Percentiles rank a stretch among this genome's conserved stretches.
Conservation (phyloP, 1,140 invertebrate genomes). For the Oreohelix idahoensis region DNA sequence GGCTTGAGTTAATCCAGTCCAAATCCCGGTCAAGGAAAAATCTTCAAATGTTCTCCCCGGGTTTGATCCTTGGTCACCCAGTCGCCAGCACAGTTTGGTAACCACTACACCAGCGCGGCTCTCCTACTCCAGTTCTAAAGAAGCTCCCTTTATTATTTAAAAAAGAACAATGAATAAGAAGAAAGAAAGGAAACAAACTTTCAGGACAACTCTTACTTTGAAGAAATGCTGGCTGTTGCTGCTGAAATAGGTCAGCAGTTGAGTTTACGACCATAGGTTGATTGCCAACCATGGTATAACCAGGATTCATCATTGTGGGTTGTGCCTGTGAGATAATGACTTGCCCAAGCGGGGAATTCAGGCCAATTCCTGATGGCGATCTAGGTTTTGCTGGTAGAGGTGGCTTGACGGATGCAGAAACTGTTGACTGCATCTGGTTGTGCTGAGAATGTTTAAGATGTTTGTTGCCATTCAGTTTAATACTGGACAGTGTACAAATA, state of each 20-base stretch:
- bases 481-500: too few species aligned
- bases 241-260: neutral
- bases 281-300: neutral
- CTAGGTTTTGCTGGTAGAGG: slow-evolving; percentile 35
- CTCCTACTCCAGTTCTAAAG: too few species aligned
- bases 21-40: too few species aligned
- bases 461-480: too few species aligned
- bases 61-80: too few species aligned
- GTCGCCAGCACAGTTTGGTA: too few species aligned
- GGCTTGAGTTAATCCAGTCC: too few species aligned
- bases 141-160: too few species aligned
- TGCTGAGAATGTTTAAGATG: slow-evolving; percentile 35
- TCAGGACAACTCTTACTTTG: slow-evolving; percentile 62
- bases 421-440: slow-evolving; percentile 15
- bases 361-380: slow-evolving; percentile 21
- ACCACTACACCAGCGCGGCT: too few species aligned
- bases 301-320: neutral
- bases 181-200: too few species aligned
- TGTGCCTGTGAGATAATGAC: slow-evolving; percentile 1
- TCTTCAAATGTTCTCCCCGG: too few species aligned
- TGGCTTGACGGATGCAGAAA: slow-evolving; percentile 17
- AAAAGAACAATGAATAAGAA: too few species aligned
- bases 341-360: slow-evolving; percentile 28
- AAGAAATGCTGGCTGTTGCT: slow-evolving; percentile 59
- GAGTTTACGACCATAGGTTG: slow-evolving; percentile 2